Conservation (phyloP, 2,797 vertebrate species). For the Muscicapa comitata region DNA sequence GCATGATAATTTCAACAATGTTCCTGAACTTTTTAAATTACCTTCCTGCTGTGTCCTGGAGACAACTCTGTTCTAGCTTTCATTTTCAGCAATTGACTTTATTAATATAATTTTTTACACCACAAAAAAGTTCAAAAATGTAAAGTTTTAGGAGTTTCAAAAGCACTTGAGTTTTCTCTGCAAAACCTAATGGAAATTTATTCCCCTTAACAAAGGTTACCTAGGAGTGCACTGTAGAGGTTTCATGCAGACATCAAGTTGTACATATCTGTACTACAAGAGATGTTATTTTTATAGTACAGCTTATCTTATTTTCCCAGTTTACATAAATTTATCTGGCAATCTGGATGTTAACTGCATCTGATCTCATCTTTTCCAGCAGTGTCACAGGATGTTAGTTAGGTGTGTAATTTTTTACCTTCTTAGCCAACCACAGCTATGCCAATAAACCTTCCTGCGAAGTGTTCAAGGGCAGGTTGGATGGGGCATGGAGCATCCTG, state of each 20-base stretch:
- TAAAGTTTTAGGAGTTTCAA: conserved; percentile 10
- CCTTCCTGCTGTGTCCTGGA: conserved; percentile 67
- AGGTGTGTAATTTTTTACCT: not conserved
- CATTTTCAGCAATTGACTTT: conserved; percentile 58
- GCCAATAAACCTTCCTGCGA: not conserved
- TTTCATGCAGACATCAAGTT: not conserved
- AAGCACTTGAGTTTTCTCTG: not conserved
- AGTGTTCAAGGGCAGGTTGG: not conserved
- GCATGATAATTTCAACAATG: conserved; percentile 78
- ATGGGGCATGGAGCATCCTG: not conserved
- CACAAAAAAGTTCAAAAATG: not conserved
- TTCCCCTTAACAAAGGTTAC: not conserved
- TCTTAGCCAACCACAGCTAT: not conserved
- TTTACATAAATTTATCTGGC: not conserved
- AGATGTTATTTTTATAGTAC: not conserved
- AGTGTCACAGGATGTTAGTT: not conserved
- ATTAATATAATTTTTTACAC: conserved; percentile 53
- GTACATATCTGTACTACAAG: not conserved
- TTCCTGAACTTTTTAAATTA: conserved; percentile 72
- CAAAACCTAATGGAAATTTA: conserved; percentile 10
- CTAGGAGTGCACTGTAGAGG: not conserved
- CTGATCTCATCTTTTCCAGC: not conserved
- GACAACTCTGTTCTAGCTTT: conserved; percentile 64
- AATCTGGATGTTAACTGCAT: not conserved
- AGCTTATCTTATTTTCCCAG: not conserved